Conservation (phyloP, 2,113 vertebrate species). For the Pangasianodon hypophthalmus region DNA sequence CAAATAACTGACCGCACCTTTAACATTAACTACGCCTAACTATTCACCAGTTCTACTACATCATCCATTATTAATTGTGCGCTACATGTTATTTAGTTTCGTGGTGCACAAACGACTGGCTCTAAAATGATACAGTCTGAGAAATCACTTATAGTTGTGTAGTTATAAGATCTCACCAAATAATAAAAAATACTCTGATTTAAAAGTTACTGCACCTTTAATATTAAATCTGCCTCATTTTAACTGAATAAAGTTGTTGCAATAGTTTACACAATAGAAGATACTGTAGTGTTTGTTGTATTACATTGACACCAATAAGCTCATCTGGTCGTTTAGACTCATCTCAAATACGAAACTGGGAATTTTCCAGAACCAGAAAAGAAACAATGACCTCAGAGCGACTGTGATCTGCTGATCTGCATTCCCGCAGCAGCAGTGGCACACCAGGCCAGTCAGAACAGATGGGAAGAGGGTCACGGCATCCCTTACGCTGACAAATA, state of each 20-base stretch:
- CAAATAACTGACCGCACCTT: not conserved
- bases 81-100: not conserved
- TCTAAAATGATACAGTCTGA: not conserved
- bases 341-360: not conserved
- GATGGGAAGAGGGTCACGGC: conserved; percentile 33
- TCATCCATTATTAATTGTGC: not conserved
- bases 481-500: conserved; percentile 28
- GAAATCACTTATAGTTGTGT: too few relatives aligned
- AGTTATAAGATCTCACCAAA: not conserved
- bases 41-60: not conserved
- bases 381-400: not conserved
- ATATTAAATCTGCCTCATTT: not conserved
- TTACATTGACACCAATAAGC: not conserved
- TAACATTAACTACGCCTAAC: not conserved
- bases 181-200: not conserved
- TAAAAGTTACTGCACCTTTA: not conserved
- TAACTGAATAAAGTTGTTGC: not conserved
- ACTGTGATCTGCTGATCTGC: not conserved
- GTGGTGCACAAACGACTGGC: too few relatives aligned
- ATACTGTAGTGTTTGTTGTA: not conserved
- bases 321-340: not conserved
- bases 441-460: conserved; percentile 28
- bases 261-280: not conserved
- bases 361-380: not conserved
- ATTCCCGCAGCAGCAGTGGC: not conserved